Evolutionary conservation across 2,797 vertebrate genomes (phyloP).

Genomic region (Xenopus petersii): DNA sequence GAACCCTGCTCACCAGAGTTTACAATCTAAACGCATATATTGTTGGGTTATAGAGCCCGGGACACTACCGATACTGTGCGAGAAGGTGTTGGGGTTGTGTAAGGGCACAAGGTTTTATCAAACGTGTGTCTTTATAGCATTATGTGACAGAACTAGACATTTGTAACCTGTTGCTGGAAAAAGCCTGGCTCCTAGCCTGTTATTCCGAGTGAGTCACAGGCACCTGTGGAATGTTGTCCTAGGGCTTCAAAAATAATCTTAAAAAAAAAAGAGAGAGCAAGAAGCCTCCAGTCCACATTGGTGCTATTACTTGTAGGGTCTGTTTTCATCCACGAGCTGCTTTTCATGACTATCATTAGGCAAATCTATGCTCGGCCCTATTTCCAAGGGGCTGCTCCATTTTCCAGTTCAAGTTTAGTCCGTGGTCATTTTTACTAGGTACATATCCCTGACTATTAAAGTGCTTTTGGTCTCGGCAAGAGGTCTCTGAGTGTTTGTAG

Average conservation of each 20-base stretch:
- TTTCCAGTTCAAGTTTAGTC: constrained; percentile 25
- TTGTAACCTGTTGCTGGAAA: constrained; percentile 46
- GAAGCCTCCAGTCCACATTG: neutral
- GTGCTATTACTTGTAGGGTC: neutral
- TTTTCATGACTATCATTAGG: neutral
- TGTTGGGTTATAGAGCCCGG: neutral
- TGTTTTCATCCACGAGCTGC: constrained; percentile 7
- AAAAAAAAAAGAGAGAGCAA: too few relatives aligned
- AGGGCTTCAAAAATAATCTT: constrained; percentile 15
- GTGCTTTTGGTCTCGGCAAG: constrained; percentile 44
- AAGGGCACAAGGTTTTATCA: constrained; percentile 41
- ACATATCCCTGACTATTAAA: constrained; percentile 35
- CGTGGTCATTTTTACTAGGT: constrained; percentile 24
- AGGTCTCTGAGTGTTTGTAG: constrained; percentile 40
- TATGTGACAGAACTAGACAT: constrained; percentile 40
- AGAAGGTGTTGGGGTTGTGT: constrained; percentile 14
- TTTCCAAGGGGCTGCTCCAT: neutral
- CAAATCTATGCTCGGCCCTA: neutral
- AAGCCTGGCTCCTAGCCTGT: constrained; percentile 34
- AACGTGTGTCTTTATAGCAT: constrained; percentile 27
- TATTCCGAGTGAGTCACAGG: constrained; percentile 39
- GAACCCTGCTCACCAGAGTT: too few relatives aligned
- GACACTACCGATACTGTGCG: neutral
- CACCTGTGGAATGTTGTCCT: constrained; percentile 42
- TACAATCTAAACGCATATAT: too few relatives aligned